Conservation (phyloP, 2,888 invertebrate genomes). For the Oscheius sp. region DNA sequence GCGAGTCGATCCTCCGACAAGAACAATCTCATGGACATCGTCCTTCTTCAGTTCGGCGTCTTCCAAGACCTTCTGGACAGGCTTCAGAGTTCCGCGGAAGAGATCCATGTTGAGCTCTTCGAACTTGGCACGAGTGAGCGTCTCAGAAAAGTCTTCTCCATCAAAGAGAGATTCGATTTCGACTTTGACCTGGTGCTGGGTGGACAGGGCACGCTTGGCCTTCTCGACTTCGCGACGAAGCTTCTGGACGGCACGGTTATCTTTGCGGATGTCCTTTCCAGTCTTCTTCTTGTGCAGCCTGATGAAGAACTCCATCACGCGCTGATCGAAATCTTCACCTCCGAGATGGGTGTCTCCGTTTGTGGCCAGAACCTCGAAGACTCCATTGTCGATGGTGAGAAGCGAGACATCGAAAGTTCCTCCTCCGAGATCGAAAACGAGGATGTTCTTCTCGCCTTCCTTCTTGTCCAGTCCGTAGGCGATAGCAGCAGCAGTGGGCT, state of each 20-base stretch:
- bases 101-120: constrained; percentile 75
- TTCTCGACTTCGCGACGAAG: constrained; percentile 75
- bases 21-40: constrained; percentile 97
- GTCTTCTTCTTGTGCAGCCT: constrained; percentile 80
- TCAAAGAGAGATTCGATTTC: constrained; percentile 99
- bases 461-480: constrained; percentile 73
- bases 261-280: constrained; percentile 74
- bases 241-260: constrained; percentile 74
- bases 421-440: constrained; percentile 98
- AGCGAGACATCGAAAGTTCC: constrained; percentile 99
- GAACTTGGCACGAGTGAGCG: constrained; percentile 95
- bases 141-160: constrained; percentile 97
- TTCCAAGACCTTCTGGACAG: constrained; percentile 89
- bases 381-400: constrained; percentile 97
- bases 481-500: constrained; percentile 78
- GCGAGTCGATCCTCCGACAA: constrained; percentile 98
- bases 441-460: constrained; percentile 86
- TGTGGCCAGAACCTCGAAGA: constrained; percentile 83
- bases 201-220: constrained; percentile 83
- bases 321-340: constrained; percentile 87
- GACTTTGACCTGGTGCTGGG: constrained; percentile 84
- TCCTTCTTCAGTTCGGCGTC: constrained; percentile 98
- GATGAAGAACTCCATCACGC: constrained; percentile 88
- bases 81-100: constrained; percentile 89
- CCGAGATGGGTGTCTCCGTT: constrained; percentile 76